phyloP scores from a whole-genome alignment of 2,888 invertebrate genomes.

The Apotomis capreana region DNA sequence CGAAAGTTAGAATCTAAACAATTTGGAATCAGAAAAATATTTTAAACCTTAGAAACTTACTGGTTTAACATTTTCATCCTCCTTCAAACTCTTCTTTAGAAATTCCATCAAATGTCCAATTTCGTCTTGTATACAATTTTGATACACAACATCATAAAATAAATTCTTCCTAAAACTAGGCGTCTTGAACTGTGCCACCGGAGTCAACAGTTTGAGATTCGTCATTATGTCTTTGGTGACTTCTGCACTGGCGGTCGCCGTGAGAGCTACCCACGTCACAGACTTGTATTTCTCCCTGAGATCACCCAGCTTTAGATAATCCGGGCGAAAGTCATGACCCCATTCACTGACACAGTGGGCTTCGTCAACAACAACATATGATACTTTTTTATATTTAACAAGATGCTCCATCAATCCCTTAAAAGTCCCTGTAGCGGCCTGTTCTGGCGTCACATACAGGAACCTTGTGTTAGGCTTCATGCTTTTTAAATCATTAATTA shows the following conservation, averaged over 20 bases:
- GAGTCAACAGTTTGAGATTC: constrained; percentile 87
- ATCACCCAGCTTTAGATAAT: constrained; percentile 94
- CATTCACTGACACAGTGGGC: constrained; percentile 99
- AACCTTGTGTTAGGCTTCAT: constrained; percentile 90
- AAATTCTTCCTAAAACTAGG: constrained; percentile 96
- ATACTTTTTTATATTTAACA: constrained; percentile 89
- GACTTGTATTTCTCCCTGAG: constrained; percentile 82
- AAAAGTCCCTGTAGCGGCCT: constrained; percentile 92
- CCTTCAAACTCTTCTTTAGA: constrained; percentile 86
- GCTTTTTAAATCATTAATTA: constrained; percentile 90
- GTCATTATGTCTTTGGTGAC: constrained; percentile 92
- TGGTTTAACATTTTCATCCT: constrained; percentile 78
- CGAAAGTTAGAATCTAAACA: neutral
- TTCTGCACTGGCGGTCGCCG: constrained; percentile 94
- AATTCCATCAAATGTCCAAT: constrained; percentile 91
- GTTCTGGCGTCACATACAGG: constrained; percentile 98
- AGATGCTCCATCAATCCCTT: constrained; percentile 87
- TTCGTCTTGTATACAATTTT: constrained; percentile 92
- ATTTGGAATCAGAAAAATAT: neutral
- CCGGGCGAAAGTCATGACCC: constrained; percentile 99
- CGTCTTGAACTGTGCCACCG: constrained; percentile 89
- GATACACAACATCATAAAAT: constrained; percentile 96
- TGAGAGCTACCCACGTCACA: constrained; percentile 95
- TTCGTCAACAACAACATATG: constrained; percentile 97
- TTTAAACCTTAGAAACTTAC: constrained; percentile 58